A percentile compares a stretch with the other conserved stretches of the same genome.
phyloP scores from a whole-genome alignment of 1,140 invertebrate genomes.

The Drosophila novamexicana region DNA sequence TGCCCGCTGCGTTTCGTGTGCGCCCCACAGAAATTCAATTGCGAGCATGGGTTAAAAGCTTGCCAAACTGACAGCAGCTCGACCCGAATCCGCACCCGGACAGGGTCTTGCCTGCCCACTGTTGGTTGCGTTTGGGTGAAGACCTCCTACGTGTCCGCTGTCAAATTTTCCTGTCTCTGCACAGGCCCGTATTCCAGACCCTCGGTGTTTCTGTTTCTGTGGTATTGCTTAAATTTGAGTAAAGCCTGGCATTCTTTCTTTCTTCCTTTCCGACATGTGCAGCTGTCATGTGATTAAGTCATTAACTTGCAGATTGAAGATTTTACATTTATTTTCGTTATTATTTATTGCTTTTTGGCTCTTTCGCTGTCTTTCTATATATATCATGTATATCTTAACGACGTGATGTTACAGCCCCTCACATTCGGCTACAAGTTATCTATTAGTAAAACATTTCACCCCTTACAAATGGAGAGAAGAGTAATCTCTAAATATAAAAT shows the following conservation, averaged over 20 bases:
- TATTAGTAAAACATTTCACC: too few species aligned
- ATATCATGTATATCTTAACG: too few species aligned
- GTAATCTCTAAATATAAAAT: too few species aligned
- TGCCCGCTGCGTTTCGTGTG: slow-evolving; percentile 16
- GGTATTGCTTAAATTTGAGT: neutral
- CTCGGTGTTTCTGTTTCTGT: neutral
- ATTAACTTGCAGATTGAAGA: slow-evolving; percentile 26
- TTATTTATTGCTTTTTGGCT: neutral
- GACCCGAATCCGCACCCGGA: slow-evolving; percentile 22
- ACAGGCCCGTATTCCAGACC: slow-evolving; percentile 14
- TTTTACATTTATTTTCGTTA: slow-evolving; percentile 1
- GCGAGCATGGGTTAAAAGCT: slow-evolving; percentile 52
- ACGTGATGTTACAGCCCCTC: too few species aligned
- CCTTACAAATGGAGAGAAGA: too few species aligned
- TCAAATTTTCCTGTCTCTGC: slow-evolving; percentile 46
- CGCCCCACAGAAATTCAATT: slow-evolving; percentile 39
- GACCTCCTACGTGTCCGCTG: slow-evolving; percentile 45
- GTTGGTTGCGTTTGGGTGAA: slow-evolving; percentile 28
- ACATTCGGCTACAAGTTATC: too few species aligned
- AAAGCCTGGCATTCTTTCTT: neutral
- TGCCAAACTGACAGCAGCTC: slow-evolving; percentile 49
- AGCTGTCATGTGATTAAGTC: slow-evolving; percentile 39
- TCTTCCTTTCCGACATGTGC: slow-evolving; percentile 1
- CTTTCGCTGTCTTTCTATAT: neutral
- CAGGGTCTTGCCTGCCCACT: neutral